Percentiles rank a stretch among this genome's conserved stretches.
Evolutionary conservation across 2,797 vertebrate species (phyloP).

Genomic region (Gallinago nigripennis): DNA sequence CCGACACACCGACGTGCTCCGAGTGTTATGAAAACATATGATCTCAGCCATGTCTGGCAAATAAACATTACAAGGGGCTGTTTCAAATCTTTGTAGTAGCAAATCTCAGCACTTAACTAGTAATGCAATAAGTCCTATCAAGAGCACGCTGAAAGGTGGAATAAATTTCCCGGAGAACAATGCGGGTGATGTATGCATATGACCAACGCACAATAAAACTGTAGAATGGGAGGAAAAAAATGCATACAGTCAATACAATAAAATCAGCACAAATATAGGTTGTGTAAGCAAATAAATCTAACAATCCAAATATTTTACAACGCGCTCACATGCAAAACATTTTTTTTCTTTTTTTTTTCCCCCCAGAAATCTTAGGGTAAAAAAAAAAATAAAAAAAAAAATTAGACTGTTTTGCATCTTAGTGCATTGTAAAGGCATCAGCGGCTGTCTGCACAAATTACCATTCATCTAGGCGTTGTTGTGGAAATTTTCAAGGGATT

Average conservation of each 20-base stretch:
- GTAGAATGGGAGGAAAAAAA: slow-evolving; percentile 73
- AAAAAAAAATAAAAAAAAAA: slow-evolving; percentile 11
- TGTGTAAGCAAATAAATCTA: slow-evolving; percentile 77
- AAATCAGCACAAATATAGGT: slow-evolving; percentile 76
- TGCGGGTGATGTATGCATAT: slow-evolving; percentile 78
- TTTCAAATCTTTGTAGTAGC: slow-evolving; percentile 61
- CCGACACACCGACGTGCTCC: background rate
- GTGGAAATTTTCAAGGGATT: slow-evolving; percentile 96
- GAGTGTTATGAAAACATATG: background rate
- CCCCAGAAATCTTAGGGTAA: slow-evolving; percentile 59
- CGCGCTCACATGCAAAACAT: background rate
- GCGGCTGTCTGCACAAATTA: slow-evolving; percentile 85
- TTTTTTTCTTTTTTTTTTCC: background rate
- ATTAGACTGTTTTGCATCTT: slow-evolving; percentile 75
- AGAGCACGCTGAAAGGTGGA: slow-evolving; percentile 74
- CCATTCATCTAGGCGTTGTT: slow-evolving; percentile 87
- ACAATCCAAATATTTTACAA: slow-evolving; percentile 73
- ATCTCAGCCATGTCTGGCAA: slow-evolving; percentile 21
- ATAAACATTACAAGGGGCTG: slow-evolving; percentile 57
- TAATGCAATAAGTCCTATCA: slow-evolving; percentile 76
- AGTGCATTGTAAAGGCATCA: slow-evolving; percentile 73
- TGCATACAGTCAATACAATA: slow-evolving; percentile 78
- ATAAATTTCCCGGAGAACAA: slow-evolving; percentile 80
- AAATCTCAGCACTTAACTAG: slow-evolving; percentile 73
- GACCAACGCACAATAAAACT: slow-evolving; percentile 79